Evolutionary conservation across 1,140 invertebrate species (phyloP), one percentile per base, ranked within the genome.

Genomic region (Streblospio benedicti): DNA sequence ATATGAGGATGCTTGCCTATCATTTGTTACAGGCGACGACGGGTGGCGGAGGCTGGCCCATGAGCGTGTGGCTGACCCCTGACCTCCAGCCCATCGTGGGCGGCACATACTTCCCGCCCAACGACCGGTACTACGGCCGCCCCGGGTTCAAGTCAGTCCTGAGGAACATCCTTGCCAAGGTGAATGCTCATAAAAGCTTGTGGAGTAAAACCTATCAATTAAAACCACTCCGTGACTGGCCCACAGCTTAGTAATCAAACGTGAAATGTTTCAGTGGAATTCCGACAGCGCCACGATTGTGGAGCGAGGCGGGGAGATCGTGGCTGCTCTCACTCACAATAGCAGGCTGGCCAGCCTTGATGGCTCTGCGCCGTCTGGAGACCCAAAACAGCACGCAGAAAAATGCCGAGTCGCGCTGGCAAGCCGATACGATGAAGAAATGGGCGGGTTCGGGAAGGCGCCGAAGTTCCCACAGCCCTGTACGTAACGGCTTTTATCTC

Each of bases 391-490:
- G 33, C 66, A 71, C 0, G 35, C 77, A 35, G 65, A 74, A 27
- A 80, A 79, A 56, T 85, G 85, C 64, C 78, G 80, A 27, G 69
- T 81, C 35, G 82, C 85, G 71, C 69, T 88, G 2, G 67, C 76
- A 4, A 71, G 79, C 38, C 74, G 76, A 9, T 95, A 85, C 74
- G 91, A 97, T 71, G 77, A 83, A 12, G 76, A 84, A 50, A 47
- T 70, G 64, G 92, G 64, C 45, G 94, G 93, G 35, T 97, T 97
- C 78, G 85, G 86, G 18, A 74, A 79, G 23, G 84, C 88, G 1
- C 92, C 93, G 0, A 97, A 97, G 78, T 97, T 97, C 78, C 94
- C 93, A 0, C 91, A 96, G 71, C 87, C 91, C 61, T 75, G 79
- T 78, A 63, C 20, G 58, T 31, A 41, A 25, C n/a, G 16, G 16